Conservation (phyloP, 2,888 invertebrate species). For the Chrysodeixis includens region DNA sequence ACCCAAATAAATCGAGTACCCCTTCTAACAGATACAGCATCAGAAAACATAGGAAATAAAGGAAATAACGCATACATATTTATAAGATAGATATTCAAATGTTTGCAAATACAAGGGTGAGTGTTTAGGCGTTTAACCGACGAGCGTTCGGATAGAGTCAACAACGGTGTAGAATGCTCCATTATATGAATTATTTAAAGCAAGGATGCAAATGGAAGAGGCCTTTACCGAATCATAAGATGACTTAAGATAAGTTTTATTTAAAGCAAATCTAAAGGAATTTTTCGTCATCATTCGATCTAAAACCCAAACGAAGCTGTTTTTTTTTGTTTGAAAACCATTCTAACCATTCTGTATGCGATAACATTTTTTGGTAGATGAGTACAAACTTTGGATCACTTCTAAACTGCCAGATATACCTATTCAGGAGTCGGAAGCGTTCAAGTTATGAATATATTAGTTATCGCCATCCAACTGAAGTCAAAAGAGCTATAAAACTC, state of each 20-base stretch:
- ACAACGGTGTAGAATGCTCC: constrained; percentile 39
- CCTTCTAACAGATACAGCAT: constrained; percentile 15
- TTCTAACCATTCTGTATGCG: no score
- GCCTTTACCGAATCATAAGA: no score
- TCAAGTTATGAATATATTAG: no score
- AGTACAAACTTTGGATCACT: no score
- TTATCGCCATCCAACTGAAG: background rate
- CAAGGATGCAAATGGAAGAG: background rate
- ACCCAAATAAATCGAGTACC: constrained; percentile 28
- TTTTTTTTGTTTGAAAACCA: no score
- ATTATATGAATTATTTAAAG: constrained; percentile 17
- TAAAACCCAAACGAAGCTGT: no score
- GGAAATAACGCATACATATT: constrained; percentile 63
- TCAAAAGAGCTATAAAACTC: background rate
- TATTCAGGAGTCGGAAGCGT: no score
- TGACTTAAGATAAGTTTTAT: no score
- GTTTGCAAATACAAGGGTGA: constrained; percentile 61
- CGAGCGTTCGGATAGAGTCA: constrained; percentile 51
- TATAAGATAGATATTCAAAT: constrained; percentile 71
- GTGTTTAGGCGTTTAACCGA: constrained; percentile 59
- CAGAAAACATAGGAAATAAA: constrained; percentile 51
- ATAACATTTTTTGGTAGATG: no score
- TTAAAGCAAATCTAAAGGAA: no score
- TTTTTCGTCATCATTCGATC: no score
- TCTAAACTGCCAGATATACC: no score